phyloP scores from a whole-genome alignment of 2,888 invertebrate species.

The Ferrisia virgata region DNA sequence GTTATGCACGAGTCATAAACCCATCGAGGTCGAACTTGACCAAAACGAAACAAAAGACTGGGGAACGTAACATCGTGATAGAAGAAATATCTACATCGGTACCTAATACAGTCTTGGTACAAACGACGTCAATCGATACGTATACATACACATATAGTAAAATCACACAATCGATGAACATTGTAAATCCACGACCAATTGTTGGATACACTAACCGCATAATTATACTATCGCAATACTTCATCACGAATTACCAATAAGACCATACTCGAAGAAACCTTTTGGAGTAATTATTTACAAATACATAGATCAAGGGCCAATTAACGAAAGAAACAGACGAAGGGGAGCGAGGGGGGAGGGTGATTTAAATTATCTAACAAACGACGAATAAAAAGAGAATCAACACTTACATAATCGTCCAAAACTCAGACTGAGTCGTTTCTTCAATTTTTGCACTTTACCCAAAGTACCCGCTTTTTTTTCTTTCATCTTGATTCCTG shows the following conservation, averaged over 20 bases:
- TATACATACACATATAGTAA: background rate
- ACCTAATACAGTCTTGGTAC: background rate
- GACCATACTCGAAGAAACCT: background rate
- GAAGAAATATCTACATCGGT: background rate
- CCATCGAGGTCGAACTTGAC: background rate
- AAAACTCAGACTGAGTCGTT: conserved; percentile 92
- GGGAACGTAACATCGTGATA: background rate
- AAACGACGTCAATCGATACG: no score
- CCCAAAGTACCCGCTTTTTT: conserved; percentile 89
- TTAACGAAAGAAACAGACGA: no score
- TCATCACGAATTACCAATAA: background rate
- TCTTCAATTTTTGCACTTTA: conserved; percentile 90
- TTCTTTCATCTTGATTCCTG: conserved; percentile 77
- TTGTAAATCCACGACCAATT: background rate
- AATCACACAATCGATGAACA: background rate
- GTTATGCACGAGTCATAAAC: no score
- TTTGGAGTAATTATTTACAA: background rate
- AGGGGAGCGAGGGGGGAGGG: background rate
- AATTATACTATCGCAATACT: background rate
- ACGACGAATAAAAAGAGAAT: background rate
- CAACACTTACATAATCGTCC: conserved; percentile 80
- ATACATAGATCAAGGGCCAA: background rate
- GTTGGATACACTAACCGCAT: background rate
- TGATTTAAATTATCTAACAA: background rate
- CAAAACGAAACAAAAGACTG: background rate